Evolutionary conservation across 1,140 invertebrate species (phyloP), one percentile per base, ranked within the genome.

Genomic region (Diorhabda sublineata): DNA sequence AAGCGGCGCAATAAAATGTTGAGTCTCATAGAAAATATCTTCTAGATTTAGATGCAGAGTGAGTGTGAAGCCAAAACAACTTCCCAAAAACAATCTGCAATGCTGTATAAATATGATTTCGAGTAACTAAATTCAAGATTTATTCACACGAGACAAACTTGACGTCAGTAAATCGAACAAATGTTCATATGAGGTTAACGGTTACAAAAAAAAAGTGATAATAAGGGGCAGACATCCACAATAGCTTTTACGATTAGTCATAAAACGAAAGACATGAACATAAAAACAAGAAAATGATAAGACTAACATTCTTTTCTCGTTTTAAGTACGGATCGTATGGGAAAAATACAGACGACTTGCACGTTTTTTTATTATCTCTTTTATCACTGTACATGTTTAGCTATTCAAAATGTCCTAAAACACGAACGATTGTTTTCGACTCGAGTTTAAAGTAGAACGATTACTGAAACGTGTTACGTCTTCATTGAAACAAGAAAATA

Each of bases 111-210:
- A 26, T 26, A 26, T 26, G 1, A 26, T 26, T 26, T 26, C 26
- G 26, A 26, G 1, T 26, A 26, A 26, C 1, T 26, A 26, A 26
- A 26, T 26, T 26, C 26, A 26, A 26, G 26, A 26, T 26, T 26
- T 26, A 26, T 26, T 26, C 26, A 26, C 26, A 26, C 1, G 26
- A 26, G 26, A 26, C 26, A 26, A 26, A 26, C 26, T 26, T 26
- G n/a, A 52, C 47, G n/a, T 52, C 6, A 52, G 47, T 3, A 52
- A n/a, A 52, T n/a, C 2, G n/a, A 52, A 52, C 47, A 52, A 52
- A 52, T 52, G 47, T 52, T 52, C 47, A 52, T 52, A n/a, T 52
- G n/a, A 52, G 47, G 47, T 52, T 52, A 52, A 52, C 47, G 47
- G n/a, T n/a, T 52, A 52, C 47, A 52, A 52, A n/a, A 52, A 26